Evolutionary conservation across 2,888 invertebrate species (phyloP).

Genomic region (Drosophila borealis): DNA sequence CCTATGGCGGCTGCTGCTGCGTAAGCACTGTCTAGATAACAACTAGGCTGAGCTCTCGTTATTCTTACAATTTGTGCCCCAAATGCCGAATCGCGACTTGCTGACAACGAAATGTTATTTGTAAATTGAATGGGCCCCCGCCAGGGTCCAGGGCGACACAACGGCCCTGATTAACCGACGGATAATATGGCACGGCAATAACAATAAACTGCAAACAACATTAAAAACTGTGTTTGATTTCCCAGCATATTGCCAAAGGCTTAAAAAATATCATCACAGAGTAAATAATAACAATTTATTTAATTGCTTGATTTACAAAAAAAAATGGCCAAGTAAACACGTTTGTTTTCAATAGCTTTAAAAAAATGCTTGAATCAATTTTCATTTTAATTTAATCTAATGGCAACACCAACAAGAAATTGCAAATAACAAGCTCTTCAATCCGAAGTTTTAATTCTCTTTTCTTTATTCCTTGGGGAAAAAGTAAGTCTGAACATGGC

Average conservation of each 20-base stretch:
- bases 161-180: slow-evolving; percentile 23
- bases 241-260: not conserved
- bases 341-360: no score
- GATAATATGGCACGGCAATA: not conserved
- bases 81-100: slow-evolving; percentile 56
- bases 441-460: no score
- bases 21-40: slow-evolving; percentile 61
- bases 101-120: slow-evolving; percentile 68
- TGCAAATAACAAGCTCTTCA: no score
- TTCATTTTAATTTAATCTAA: no score
- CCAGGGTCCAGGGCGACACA: slow-evolving; percentile 8
- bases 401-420: no score
- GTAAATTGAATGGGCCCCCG: slow-evolving; percentile 59
- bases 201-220: not conserved
- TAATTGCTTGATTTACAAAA: not conserved
- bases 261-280: not conserved
- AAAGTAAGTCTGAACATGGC: no score
- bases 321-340: not conserved
- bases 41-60: slow-evolving; percentile 45
- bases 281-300: not conserved
- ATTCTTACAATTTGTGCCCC: slow-evolving; percentile 60
- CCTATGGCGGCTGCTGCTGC: slow-evolving; percentile 46
- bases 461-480: no score
- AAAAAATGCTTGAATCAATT: no score
- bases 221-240: not conserved